phyloP scores from a whole-genome alignment of 1,140 invertebrate species.

The Batillaria attramentaria region DNA sequence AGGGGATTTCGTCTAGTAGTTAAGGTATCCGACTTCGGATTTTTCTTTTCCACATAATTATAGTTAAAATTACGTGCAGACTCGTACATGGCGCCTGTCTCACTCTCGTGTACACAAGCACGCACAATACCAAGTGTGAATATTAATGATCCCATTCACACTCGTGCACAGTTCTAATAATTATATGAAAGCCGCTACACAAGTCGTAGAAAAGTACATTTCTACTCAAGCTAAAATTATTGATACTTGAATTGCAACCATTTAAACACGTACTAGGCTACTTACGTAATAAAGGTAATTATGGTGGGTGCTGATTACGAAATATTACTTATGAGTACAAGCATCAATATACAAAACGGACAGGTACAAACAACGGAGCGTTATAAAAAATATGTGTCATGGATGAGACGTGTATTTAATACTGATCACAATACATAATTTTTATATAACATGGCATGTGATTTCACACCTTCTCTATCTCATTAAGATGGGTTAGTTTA shows the following conservation, averaged over 20 bases:
- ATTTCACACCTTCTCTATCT: background rate
- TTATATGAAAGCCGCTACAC: background rate
- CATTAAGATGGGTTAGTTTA: background rate
- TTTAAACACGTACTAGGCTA: background rate
- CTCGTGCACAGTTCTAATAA: background rate
- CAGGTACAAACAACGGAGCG: too few species aligned
- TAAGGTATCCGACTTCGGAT: too few species aligned
- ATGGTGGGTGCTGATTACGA: too few species aligned
- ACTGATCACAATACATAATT: too few species aligned
- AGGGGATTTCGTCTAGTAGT: too few species aligned
- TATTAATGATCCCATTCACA: background rate
- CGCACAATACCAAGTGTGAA: too few species aligned
- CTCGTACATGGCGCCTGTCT: too few species aligned
- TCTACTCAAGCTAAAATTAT: background rate
- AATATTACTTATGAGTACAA: background rate
- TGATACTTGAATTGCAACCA: background rate
- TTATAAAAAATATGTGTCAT: too few species aligned
- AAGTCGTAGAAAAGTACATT: background rate
- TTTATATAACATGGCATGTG: background rate
- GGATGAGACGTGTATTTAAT: too few species aligned
- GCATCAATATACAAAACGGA: background rate
- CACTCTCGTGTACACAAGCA: too few species aligned
- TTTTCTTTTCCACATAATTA: too few species aligned
- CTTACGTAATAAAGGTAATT: background rate
- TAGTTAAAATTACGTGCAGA: too few species aligned